Percentiles rank a stretch among this genome's conserved stretches.
phyloP scores from a whole-genome alignment of 2,113 vertebrate species.

The Trematocara nigrifrons region DNA sequence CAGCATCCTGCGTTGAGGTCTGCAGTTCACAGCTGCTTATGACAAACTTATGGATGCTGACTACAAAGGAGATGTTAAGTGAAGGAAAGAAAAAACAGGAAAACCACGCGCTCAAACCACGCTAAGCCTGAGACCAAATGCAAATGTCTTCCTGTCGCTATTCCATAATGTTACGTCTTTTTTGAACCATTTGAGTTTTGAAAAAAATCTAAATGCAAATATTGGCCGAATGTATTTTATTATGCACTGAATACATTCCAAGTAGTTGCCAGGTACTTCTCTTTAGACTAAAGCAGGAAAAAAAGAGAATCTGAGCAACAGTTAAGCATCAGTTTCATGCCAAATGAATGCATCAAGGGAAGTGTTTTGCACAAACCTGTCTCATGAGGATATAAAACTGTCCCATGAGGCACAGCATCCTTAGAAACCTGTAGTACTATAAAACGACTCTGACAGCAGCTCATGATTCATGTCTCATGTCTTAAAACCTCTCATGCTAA shows the following conservation, averaged over 20 bases:
- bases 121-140: not conserved
- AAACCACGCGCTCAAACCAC: not conserved
- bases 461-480: not conserved
- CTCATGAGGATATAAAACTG: not conserved
- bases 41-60: not conserved
- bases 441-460: not conserved
- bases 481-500: constrained; percentile 13
- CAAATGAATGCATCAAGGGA: not conserved
- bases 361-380: not conserved
- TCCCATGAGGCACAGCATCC: not conserved
- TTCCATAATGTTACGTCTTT: not conserved
- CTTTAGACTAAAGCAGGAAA: not conserved
- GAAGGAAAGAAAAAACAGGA: not conserved
- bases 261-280: not conserved
- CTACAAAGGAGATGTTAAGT: not conserved
- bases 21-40: not conserved
- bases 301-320: not conserved
- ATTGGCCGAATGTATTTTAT: not conserved
- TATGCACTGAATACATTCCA: not conserved
- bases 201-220: not conserved
- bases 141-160: not conserved
- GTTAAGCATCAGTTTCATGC: not conserved
- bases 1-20: not conserved
- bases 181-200: not conserved
- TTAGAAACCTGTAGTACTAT: not conserved